Evolutionary conservation across 2,797 vertebrate genomes (phyloP).

Genomic region (Mus minutoides): DNA sequence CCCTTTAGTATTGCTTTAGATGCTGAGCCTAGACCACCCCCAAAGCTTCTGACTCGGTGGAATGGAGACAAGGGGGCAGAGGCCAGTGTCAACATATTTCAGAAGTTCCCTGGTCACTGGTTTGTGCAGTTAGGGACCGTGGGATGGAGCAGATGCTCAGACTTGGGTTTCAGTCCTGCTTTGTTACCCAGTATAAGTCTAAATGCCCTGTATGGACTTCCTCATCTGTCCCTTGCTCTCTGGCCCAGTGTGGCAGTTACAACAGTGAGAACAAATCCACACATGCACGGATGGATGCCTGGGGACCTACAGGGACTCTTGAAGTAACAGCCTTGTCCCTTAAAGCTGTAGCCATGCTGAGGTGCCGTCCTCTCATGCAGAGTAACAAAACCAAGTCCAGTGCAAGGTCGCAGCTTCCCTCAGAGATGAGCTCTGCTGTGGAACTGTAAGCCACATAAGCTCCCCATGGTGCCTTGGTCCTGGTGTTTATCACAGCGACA

Average conservation of each 20-base stretch:
- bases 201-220: not conserved
- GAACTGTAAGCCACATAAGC: not conserved
- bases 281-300: not conserved
- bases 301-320: too few species aligned
- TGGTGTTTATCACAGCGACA: not conserved
- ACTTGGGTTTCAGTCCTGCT: not conserved
- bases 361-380: too few species aligned
- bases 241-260: not conserved
- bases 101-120: not conserved
- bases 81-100: not conserved
- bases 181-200: not conserved
- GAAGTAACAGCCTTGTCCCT: fast-evolving
- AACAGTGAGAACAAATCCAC: not conserved
- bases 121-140: not conserved
- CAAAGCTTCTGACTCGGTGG: not conserved
- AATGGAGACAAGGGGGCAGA: not conserved
- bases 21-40: not conserved
- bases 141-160: not conserved
- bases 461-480: not conserved
- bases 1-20: not conserved
- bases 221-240: not conserved
- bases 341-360: fast-evolving
- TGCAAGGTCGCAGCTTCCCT: fast-evolving
- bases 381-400: not conserved
- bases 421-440: not conserved